Conservation (phyloP, 2,888 invertebrate species). For the Pseudococcus viburni region DNA sequence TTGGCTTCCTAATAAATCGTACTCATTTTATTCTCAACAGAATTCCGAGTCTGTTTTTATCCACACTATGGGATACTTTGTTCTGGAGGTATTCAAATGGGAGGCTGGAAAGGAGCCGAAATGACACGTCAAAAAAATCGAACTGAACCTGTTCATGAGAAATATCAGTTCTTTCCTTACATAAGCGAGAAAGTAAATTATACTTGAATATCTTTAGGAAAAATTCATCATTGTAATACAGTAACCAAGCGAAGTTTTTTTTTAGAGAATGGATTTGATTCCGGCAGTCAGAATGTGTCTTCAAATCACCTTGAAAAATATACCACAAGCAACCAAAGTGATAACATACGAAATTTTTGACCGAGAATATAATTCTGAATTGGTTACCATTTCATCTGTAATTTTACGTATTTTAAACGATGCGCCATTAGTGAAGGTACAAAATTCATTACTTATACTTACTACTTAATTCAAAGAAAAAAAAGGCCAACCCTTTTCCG, state of each 20-base stretch:
- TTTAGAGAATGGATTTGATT: background rate
- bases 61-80: background rate
- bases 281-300: background rate
- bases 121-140: background rate
- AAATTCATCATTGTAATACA: no score
- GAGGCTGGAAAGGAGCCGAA: background rate
- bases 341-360: background rate
- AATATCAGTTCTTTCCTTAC: background rate
- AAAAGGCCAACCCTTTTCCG: no score
- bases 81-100: background rate
- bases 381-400: background rate
- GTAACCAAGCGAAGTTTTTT: background rate
- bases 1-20: no score
- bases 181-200: background rate
- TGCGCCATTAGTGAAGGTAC: background rate
- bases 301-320: background rate
- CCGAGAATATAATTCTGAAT: background rate
- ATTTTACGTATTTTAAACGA: background rate
- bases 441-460: background rate
- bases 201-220: background rate
- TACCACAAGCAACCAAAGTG: background rate
- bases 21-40: background rate
- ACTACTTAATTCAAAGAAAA: no score
- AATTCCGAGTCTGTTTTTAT: background rate
- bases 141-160: background rate